Evolutionary conservation across 2,797 vertebrate species (phyloP), one percentile per base, ranked within the genome.

Genomic region (Diplodus sargus): DNA sequence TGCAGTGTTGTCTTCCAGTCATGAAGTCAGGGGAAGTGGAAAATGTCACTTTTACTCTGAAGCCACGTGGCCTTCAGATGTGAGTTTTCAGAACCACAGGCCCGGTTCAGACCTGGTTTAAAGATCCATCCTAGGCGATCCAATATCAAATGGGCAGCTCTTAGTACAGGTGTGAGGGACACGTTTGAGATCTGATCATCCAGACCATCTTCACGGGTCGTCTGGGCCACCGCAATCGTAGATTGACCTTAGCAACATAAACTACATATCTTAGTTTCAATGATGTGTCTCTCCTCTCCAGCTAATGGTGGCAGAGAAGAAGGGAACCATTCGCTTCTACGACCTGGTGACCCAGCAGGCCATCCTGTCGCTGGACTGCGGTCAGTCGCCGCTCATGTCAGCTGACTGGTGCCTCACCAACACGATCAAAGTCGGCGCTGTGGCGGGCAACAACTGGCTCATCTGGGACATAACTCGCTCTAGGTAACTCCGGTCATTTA

Each of bases 221-320:
- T 52, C 30, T 30, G 30, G 30, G 30, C 30, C 30, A 30, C 30
- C 5, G 30, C 30, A 30, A 5, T 30, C 2, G 34, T 34, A 34
- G 34, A 34, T 34, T 3, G 6, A 9, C 34, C 34, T 34, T 12
- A 22, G 20, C 16, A 23, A 11, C 14, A 53, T 8, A 45, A 15
- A 12, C 43, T 14, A 2, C 6, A 34, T 75, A 5, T 3, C 34
- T 18, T n/a, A 10, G 6, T 60, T 47, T 1, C 30, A 25, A 48
- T 18, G 0, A 16, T 25, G 47, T 75, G 0, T 74, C 25, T 74
- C 47, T 76, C 10, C 17, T 73, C 69, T 87, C 20, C 88, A 99
- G 98, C 85, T 99, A 83, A 97, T 99, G 97, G 98, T 99, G 76
- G 98, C 98, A 0, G 98, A 99, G 91, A 99, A 99, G 90, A 97